These are phyloP conservation scores for Hystrix brachyura DNA, from an alignment of 2,113 vertebrate genomes.

Conservation along the genomic window DNA sequence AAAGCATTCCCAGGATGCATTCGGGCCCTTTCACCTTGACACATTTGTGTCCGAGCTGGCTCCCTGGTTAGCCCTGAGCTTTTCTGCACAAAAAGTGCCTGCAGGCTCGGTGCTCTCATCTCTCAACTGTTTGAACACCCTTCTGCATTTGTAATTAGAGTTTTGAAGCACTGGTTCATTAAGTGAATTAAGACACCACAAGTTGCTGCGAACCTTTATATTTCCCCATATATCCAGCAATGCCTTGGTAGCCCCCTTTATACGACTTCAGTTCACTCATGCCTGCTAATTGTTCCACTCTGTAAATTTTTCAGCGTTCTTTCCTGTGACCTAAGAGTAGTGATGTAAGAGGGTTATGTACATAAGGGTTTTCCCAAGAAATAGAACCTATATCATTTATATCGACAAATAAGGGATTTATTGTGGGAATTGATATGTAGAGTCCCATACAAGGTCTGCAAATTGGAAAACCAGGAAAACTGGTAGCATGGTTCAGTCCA, in stretches of 20 bases:
- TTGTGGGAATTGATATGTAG: not conserved
- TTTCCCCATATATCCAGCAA: not conserved
- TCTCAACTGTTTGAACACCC: conserved; percentile 62
- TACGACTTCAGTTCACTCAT: not conserved
- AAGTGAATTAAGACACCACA: conserved; percentile 54
- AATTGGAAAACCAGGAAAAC: not conserved
- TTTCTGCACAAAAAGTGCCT: conserved; percentile 70
- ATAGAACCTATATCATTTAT: not conserved
- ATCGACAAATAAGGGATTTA: not conserved
- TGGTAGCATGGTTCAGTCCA: not conserved
- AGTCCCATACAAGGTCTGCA: not conserved
- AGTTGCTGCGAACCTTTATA: conserved; percentile 7
- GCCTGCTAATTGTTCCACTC: not conserved
- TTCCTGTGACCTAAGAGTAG: not conserved
- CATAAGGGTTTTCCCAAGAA: not conserved
- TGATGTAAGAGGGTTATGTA: not conserved
- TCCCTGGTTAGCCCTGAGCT: conserved; percentile 39
- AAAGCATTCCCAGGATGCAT: not conserved
- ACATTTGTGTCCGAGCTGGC: conserved; percentile 38
- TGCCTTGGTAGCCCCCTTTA: not conserved
- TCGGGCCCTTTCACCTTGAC: conserved; percentile 63
- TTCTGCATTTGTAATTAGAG: conserved; percentile 65
- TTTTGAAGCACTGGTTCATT: not conserved
- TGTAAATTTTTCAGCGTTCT: not conserved
- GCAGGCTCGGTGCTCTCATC: conserved; percentile 64